Evolutionary conservation across 2,888 invertebrate species (phyloP), one percentile per base, ranked within the genome.

Genomic region (Eumerus sabulonum): DNA sequence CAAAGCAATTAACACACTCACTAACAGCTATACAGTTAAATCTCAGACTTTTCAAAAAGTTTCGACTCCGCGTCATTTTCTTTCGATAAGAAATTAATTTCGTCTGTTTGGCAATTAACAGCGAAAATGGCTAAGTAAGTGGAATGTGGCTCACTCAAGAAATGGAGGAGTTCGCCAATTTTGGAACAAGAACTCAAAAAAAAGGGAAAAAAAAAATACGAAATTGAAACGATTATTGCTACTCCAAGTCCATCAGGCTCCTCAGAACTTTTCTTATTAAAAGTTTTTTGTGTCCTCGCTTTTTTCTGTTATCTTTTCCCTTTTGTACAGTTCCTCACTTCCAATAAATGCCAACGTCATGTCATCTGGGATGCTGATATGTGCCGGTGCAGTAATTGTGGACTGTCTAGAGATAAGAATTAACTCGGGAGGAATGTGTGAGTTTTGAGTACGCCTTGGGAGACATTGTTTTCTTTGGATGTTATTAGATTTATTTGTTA

Each of bases 181-280:
- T 27, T 27, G 27, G 27, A 27, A 27, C 7, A 27, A 27, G 7
- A 27, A 27, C 2, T 2, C 7, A 27, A 27, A 27, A n/a, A n/a
- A n/a, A n/a, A n/a, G n/a, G n/a, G n/a, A n/a, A n/a, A n/a, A n/a
- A n/a, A n/a, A n/a, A n/a, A n/a, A n/a, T n/a, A n/a, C n/a, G n/a
- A n/a, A 27, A 27, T 27, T 27, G 27, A 71, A 63, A 54, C 40
- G 18, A 47, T 51, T 68, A 76, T 76, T 76, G 76, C 63, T 64
- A 47, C 76, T 71, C 53, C 57, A 76, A 76, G 76, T 70, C 76
- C 70, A 70, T 70, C 76, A 76, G 63, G 51, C 76, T 63, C 27
- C 27, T 27, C 51, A 51, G 70, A 76, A 76, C 70, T 76, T 76
- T 70, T 76, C 76, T 64, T 76, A 70, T 76, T 76, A 76, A 76